Base-by-base conservation (phyloP, 1,140 invertebrate genomes). In the Neodiprion lecontei region DNA sequence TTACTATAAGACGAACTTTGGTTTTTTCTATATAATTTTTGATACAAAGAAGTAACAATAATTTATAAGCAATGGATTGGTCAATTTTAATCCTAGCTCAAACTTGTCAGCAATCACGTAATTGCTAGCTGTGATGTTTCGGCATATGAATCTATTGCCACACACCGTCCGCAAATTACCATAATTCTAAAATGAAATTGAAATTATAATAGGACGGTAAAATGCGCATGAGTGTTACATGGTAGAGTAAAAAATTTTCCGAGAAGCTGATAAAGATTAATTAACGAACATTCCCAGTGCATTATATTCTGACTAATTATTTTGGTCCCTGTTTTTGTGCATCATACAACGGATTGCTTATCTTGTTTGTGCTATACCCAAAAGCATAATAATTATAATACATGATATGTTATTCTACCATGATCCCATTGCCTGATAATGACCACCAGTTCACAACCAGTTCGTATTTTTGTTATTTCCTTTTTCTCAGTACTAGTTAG, bases 401-500 rank as follows among this genome's bases (percentile, higher is more conserved):
- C 28, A 40, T 5, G 1, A 61, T 61, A 61, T 61, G n/a, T 14
- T 61, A 61, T 61, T 61, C 53, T 9, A 17, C 11, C n/a, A 40
- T 40, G 28, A 40, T 40, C 28, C 28, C 28, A 40, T 40, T 40
- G 28, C 28, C 28, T 61, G 53, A 61, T 61, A 61, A 61, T 61
- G 53, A 61, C 53, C 17, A 21, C 17, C 17, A 21, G 17, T 21
- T 21, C 17, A 21, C 17, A 21, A 21, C 17, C 21, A 7, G 11
- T 21, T 14, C 11, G 21, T 69, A 69, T 69, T 69, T 69, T 69
- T 69, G 67, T 69, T 7, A 12, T 69, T 23, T 69, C 75, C 71
- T 81, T 80, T 74, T 73, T 67, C 75, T 71, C 50, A 65, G 69
- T 17, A 73, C 14, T 76, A 53, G 76, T 76, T 80, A 67, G 10